Percentiles rank a stretch among this genome's conserved stretches.
Conservation (phyloP, 2,797 vertebrate species). For the Microtus obscurus region DNA sequence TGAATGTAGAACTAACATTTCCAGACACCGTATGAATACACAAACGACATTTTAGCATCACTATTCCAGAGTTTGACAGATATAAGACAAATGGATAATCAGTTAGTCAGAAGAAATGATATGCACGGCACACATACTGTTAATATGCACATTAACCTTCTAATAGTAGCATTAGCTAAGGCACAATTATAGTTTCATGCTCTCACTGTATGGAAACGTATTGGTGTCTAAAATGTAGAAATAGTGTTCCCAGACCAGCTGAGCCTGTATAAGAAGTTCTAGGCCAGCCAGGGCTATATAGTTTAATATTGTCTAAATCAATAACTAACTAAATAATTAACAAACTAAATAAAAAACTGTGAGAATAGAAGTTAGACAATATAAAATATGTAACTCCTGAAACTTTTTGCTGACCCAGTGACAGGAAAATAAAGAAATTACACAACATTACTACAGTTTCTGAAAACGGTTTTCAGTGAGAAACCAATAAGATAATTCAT, state of each 20-base stretch:
- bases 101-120: background rate
- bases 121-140: background rate
- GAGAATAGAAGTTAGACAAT: background rate
- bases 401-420: background rate
- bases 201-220: background rate
- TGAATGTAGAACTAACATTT: background rate
- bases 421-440: background rate
- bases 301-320: background rate
- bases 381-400: background rate
- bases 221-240: constrained; percentile 3
- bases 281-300: background rate
- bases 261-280: background rate
- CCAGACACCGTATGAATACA: background rate
- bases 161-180: background rate
- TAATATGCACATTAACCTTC: background rate
- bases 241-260: background rate
- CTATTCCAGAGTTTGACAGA: background rate
- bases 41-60: background rate
- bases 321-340: background rate
- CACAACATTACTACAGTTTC: background rate
- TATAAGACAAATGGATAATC: background rate
- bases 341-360: background rate
- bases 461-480: background rate
- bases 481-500: background rate
- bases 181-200: background rate